phyloP scores from a whole-genome alignment of 2,113 vertebrate genomes.

The Paraplagusia blochii region DNA sequence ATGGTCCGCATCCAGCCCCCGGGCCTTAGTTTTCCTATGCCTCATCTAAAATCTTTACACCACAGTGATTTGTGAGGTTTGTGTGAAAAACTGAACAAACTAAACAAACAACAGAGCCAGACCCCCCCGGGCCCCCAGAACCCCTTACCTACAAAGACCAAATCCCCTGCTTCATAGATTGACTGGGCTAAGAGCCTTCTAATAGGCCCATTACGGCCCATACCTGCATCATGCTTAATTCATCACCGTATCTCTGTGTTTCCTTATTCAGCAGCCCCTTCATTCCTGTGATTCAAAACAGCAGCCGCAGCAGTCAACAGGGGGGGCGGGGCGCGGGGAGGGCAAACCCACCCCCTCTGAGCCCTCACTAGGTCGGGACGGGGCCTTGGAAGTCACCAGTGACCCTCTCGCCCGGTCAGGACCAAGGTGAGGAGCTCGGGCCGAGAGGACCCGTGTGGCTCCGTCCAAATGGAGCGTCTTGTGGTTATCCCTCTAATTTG shows the following conservation, averaged over 20 bases:
- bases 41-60: too few relatives aligned
- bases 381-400: conserved; percentile 37
- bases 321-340: conserved; percentile 29
- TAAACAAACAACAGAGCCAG: too few relatives aligned
- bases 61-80: too few relatives aligned
- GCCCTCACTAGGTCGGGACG: conserved; percentile 40
- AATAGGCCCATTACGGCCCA: conserved; percentile 63
- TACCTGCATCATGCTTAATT: conserved; percentile 74
- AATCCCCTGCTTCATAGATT: conserved; percentile 51
- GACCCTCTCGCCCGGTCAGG: conserved; percentile 57
- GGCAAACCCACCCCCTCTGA: conserved; percentile 15
- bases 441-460: conserved; percentile 78
- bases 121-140: too few relatives aligned
- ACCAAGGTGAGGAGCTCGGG: conserved; percentile 55
- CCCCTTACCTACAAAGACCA: too few relatives aligned
- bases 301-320: conserved; percentile 25
- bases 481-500: conserved; percentile 97
- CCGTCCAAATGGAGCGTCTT: conserved; percentile 92
- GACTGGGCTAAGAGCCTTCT: conserved; percentile 58
- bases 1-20: too few relatives aligned
- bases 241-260: conserved; percentile 46
- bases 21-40: too few relatives aligned
- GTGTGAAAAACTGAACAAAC: too few relatives aligned
- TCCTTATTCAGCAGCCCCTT: conserved; percentile 64
- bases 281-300: conserved; percentile 53